Conservation (phyloP, 2,888 invertebrate genomes). For the Xestoiulus laeticollis region DNA sequence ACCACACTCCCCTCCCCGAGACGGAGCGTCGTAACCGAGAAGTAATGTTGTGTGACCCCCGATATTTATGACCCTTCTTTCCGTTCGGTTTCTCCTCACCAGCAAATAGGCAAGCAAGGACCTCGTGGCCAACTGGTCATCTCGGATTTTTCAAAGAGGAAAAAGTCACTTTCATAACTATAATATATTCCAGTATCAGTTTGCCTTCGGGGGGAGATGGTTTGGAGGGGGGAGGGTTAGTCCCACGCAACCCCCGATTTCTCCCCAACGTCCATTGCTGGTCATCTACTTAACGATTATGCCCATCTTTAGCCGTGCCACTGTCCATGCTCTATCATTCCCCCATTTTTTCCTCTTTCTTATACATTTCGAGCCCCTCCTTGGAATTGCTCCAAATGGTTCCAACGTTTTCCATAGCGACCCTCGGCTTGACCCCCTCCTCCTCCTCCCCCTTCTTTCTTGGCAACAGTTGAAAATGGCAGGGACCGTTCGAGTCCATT, state of each 20-base stretch:
- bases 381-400: constrained; percentile 37
- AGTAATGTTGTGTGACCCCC: constrained; percentile 34
- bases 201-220: too few relatives aligned
- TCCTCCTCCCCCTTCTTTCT: background rate
- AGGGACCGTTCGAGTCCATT: background rate
- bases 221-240: background rate
- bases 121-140: background rate
- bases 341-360: constrained; percentile 36
- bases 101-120: background rate
- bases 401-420: background rate
- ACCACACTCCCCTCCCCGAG: background rate
- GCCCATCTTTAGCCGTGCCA: constrained; percentile 33
- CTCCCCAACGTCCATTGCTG: background rate
- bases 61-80: constrained; percentile 19
- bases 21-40: constrained; percentile 29
- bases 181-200: constrained; percentile 23
- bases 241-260: background rate
- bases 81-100: constrained; percentile 1
- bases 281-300: constrained; percentile 29
- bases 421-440: constrained; percentile 14
- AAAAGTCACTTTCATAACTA: constrained; percentile 3
- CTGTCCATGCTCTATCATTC: constrained; percentile 34
- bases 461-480: background rate
- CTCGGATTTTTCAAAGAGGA: constrained; percentile 3
- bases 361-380: background rate